These are phyloP conservation scores for Caenorhabditis virilis DNA, from an alignment of 2,888 invertebrate genomes.

Conservation along the genomic window DNA sequence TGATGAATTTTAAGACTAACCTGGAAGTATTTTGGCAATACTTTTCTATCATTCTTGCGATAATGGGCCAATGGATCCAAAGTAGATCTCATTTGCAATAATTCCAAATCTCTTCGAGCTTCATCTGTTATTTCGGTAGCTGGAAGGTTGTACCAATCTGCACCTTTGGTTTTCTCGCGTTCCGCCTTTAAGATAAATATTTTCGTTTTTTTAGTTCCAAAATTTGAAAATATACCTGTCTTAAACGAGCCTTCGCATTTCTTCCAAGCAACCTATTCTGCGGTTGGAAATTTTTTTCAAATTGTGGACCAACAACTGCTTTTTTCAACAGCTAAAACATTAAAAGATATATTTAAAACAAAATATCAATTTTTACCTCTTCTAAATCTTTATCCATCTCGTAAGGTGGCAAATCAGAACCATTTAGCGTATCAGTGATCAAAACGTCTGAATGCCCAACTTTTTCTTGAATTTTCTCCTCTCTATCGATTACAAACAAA, in stretches of 20 bases:
- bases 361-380: constrained; percentile 7
- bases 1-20: constrained; percentile 71
- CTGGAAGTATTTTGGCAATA: constrained; percentile 90
- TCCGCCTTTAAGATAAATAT: constrained; percentile 74
- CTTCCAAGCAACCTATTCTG: constrained; percentile 34
- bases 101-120: constrained; percentile 78
- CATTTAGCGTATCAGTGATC: constrained; percentile 6
- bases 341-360: constrained; percentile 2
- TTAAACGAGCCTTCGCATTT: constrained; percentile 29
- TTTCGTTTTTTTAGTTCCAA: not conserved
- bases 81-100: constrained; percentile 88
- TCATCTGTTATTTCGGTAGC: constrained; percentile 86
- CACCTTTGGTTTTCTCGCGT: constrained; percentile 81
- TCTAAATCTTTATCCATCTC: constrained; percentile 41
- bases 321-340: constrained; percentile 43
- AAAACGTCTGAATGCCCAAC: constrained; percentile 6
- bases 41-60: constrained; percentile 84
- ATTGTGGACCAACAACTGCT: constrained; percentile 40
- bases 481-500: constrained; percentile 29
- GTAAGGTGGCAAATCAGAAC: constrained; percentile 22
- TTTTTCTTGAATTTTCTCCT: constrained; percentile 6
- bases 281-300: constrained; percentile 40
- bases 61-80: constrained; percentile 89
- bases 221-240: constrained; percentile 29
- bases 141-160: constrained; percentile 86